Conservation (phyloP, 2,888 invertebrate species). For the Nomada flava region DNA sequence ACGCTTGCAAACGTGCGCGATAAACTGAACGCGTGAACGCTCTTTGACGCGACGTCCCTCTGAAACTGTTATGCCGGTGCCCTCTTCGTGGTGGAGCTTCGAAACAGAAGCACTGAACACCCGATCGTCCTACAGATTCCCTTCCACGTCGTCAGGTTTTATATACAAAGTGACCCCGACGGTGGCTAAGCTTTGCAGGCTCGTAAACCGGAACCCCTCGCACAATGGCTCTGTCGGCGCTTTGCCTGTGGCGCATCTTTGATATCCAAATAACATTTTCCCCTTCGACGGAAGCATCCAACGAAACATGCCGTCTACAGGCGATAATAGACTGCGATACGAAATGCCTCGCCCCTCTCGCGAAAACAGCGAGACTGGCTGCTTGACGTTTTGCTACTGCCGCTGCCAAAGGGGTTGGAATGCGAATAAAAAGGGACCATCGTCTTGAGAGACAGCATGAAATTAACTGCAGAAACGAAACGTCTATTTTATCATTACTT, state of each 20-base stretch:
- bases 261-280: slow-evolving; percentile 76
- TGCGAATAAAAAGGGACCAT: slow-evolving; percentile 35
- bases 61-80: slow-evolving; percentile 53
- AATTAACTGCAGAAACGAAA: slow-evolving; percentile 39
- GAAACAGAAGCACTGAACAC: slow-evolving; percentile 55
- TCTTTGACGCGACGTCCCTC: slow-evolving; percentile 62
- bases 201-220: slow-evolving; percentile 69
- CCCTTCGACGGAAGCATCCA: slow-evolving; percentile 66
- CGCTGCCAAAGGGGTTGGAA: slow-evolving; percentile 36
- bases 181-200: slow-evolving; percentile 42
- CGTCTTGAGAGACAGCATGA: slow-evolving; percentile 24
- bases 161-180: slow-evolving; percentile 40
- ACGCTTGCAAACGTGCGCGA: not conserved
- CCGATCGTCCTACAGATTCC: slow-evolving; percentile 64
- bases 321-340: slow-evolving; percentile 69
- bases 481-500: slow-evolving; percentile 40
- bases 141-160: slow-evolving; percentile 60
- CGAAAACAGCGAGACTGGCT: slow-evolving; percentile 23
- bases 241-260: slow-evolving; percentile 72
- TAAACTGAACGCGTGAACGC: slow-evolving; percentile 53
- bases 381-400: slow-evolving; percentile 7
- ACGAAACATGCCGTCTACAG: slow-evolving; percentile 53
- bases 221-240: slow-evolving; percentile 66
- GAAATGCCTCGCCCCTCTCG: slow-evolving; percentile 10
- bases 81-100: slow-evolving; percentile 57